Conservation (phyloP, 2,888 invertebrate genomes). For the Eurois occulta region DNA sequence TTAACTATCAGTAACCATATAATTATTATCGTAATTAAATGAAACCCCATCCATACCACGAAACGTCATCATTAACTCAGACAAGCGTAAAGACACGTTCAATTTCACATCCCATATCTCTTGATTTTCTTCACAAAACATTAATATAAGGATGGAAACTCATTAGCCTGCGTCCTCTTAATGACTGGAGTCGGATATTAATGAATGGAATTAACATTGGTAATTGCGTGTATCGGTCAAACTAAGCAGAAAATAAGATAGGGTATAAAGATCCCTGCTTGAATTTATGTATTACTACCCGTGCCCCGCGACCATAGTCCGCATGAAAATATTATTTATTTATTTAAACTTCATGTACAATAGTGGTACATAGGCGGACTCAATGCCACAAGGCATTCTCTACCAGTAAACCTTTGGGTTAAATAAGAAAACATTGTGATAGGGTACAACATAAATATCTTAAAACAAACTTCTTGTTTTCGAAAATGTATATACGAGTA, state of each 20-base stretch:
- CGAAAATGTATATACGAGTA: too few relatives aligned
- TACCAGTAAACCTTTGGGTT: too few relatives aligned
- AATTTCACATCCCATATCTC: constrained; percentile 47
- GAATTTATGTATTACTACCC: constrained; percentile 23
- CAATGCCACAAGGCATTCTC: too few relatives aligned
- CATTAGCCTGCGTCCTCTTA: constrained; percentile 61
- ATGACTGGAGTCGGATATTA: constrained; percentile 61
- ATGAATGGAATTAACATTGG: constrained; percentile 66
- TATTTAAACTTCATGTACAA: too few relatives aligned
- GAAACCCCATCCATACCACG: background rate
- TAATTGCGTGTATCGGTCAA: constrained; percentile 62
- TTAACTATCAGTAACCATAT: too few relatives aligned
- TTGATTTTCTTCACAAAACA: constrained; percentile 39
- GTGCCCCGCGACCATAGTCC: too few relatives aligned
- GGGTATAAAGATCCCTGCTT: background rate
- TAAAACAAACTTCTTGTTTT: too few relatives aligned
- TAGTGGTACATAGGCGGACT: too few relatives aligned
- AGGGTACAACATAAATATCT: too few relatives aligned
- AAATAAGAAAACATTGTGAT: too few relatives aligned
- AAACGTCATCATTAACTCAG: constrained; percentile 11
- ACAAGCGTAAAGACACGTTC: constrained; percentile 3
- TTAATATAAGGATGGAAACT: constrained; percentile 55
- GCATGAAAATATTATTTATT: too few relatives aligned
- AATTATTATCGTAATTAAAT: constrained; percentile 2
- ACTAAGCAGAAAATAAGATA: constrained; percentile 62